These are phyloP conservation scores for Sepiola atlantica DNA, from an alignment of 2,888 invertebrate genomes.

Conservation along the genomic window DNA sequence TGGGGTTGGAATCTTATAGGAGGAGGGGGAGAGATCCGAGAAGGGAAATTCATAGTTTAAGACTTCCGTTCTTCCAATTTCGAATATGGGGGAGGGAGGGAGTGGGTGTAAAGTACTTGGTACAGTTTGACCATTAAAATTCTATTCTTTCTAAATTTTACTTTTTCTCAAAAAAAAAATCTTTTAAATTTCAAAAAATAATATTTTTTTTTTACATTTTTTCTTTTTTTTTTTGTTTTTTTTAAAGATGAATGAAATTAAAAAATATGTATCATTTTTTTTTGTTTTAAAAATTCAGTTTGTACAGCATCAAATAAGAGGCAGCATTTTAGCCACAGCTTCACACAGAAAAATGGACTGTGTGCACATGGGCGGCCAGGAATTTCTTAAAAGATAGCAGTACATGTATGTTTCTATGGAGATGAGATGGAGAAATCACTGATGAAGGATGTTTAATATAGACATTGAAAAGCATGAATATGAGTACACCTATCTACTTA, in stretches of 20 bases:
- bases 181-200: neutral
- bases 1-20: too few relatives aligned
- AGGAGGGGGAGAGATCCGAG: too few relatives aligned
- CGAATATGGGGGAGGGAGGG: too few relatives aligned
- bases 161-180: neutral
- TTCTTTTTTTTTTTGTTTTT: neutral
- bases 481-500: neutral
- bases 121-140: neutral
- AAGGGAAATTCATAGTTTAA: too few relatives aligned
- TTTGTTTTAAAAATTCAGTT: neutral
- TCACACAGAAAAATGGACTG: neutral
- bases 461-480: neutral
- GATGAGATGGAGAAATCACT: neutral
- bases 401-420: neutral
- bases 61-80: too few relatives aligned
- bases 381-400: neutral
- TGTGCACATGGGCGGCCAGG: neutral
- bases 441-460: neutral
- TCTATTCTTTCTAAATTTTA: neutral
- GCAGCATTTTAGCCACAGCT: neutral
- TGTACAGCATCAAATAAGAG: neutral
- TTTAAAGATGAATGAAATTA: slow-evolving; percentile 9
- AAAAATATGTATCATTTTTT: neutral
- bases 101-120: too few relatives aligned
- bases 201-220: neutral